Evolutionary conservation across 2,113 vertebrate genomes (phyloP).

Genomic region (Thalassarche chlororhynchos): DNA sequence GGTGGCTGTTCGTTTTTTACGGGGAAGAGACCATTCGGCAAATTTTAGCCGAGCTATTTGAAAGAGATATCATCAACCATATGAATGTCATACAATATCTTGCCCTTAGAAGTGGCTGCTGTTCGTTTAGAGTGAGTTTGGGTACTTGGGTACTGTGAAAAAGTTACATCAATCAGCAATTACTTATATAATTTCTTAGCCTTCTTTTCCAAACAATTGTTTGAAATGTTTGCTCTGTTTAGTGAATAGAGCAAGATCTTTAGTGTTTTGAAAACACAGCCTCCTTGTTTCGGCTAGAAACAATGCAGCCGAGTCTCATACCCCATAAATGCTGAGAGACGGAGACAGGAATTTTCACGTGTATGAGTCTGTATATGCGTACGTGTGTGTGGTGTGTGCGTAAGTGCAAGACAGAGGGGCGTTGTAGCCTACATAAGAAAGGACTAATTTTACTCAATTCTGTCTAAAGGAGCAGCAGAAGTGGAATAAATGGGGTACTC

Average conservation of each 20-base stretch:
- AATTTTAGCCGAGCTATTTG: not conserved
- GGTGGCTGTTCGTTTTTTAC: not conserved
- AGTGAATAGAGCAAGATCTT: not conserved
- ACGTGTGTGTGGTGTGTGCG: accelerated
- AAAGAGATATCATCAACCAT: slow-evolving; percentile 4
- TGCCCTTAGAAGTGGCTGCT: not conserved
- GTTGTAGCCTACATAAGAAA: not conserved
- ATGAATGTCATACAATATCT: not conserved
- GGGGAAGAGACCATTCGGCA: not conserved
- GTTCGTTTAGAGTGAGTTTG: not conserved
- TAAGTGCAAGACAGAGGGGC: not conserved
- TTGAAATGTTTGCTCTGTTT: not conserved
- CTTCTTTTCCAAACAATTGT: not conserved
- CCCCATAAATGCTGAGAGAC: not conserved
- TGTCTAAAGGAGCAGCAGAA: not conserved
- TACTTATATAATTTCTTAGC: not conserved
- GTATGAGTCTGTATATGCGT: not conserved
- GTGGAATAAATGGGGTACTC: not conserved
- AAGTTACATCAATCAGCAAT: not conserved
- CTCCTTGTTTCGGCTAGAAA: not conserved
- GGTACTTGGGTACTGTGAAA: not conserved
- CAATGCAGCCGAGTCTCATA: not conserved
- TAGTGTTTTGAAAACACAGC: not conserved
- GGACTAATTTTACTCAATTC: slow-evolving; percentile 17
- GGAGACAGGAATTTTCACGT: not conserved